Conservation (phyloP, 1,140 invertebrate genomes). For the Chymomyza costata region DNA sequence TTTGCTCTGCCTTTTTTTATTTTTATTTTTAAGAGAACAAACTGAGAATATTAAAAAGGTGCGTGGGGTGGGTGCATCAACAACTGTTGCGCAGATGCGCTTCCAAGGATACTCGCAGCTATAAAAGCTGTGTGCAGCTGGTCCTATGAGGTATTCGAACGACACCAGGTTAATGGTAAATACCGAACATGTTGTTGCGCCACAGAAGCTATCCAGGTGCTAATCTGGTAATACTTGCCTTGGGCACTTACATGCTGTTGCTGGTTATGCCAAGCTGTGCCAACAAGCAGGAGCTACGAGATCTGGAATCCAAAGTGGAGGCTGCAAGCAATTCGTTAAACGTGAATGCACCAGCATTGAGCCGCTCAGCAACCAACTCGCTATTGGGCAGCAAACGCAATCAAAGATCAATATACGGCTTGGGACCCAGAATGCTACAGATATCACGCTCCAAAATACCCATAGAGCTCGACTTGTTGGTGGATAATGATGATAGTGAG, state of each 20-base stretch:
- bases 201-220: slow-evolving; percentile 2
- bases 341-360: background rate
- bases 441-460: slow-evolving; percentile 45
- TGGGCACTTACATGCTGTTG: slow-evolving; percentile 21
- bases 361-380: background rate
- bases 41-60: slow-evolving; percentile 20
- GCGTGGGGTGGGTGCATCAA: no score
- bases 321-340: background rate
- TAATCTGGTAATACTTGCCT: slow-evolving; percentile 11
- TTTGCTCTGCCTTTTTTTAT: no score
- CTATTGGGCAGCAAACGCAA: slow-evolving; percentile 15
- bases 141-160: slow-evolving; percentile 8
- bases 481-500: slow-evolving; percentile 77
- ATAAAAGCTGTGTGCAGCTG: slow-evolving; percentile 18
- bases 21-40: no score
- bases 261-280: slow-evolving; percentile 2
- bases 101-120: slow-evolving; percentile 11
- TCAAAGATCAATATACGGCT: slow-evolving; percentile 23
- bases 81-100: background rate
- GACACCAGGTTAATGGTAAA: slow-evolving; percentile 9
- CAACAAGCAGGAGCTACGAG: slow-evolving; percentile 23
- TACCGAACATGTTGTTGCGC: slow-evolving; percentile 10
- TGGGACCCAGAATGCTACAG: slow-evolving; percentile 15
- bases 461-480: slow-evolving; percentile 65
- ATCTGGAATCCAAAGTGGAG: slow-evolving; percentile 24